Evolutionary conservation across 1,140 invertebrate species (phyloP).

Genomic region (Drosophila chauvacae): DNA sequence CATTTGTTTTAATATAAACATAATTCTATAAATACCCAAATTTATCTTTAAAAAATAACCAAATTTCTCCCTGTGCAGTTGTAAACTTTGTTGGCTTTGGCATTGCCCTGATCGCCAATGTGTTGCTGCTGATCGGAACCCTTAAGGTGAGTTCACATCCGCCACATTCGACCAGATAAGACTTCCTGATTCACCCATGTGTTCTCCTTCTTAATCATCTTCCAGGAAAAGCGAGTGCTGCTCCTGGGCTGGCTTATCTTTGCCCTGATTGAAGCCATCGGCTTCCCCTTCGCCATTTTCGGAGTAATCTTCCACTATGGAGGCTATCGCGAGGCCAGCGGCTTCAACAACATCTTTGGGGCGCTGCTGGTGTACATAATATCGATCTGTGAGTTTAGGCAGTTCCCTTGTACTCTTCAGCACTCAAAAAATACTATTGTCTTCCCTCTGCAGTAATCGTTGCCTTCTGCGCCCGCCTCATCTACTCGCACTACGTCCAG

Average conservation of each 20-base stretch:
- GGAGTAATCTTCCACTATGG: conserved; percentile 73
- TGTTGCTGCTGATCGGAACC: conserved; percentile 62
- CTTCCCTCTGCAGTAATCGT: conserved; percentile 42
- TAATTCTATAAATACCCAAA: neutral
- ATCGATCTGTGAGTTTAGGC: conserved; percentile 54
- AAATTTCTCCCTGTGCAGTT: conserved; percentile 33
- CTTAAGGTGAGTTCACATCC: conserved; percentile 34
- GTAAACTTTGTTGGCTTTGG: conserved; percentile 57
- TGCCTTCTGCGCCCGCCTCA: conserved; percentile 61
- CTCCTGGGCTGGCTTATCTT: conserved; percentile 62
- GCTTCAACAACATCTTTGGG: conserved; percentile 41
- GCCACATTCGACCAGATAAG: neutral
- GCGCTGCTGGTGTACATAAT: conserved; percentile 58
- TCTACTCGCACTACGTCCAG: conserved; percentile 68
- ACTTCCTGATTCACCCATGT: neutral
- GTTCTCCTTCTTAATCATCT: neutral
- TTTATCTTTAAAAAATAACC: neutral
- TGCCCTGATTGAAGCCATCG: conserved; percentile 47
- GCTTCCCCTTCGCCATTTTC: conserved; percentile 65
- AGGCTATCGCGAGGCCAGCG: conserved; percentile 60
- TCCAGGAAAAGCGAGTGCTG: conserved; percentile 52
- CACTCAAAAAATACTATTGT: too few relatives aligned
- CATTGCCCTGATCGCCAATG: conserved; percentile 49
- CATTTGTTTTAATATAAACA: neutral
- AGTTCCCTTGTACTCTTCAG: neutral